Percentiles rank a stretch among this genome's conserved stretches.
phyloP scores from a whole-genome alignment of 1,140 invertebrate species.

The Apis laboriosa region DNA sequence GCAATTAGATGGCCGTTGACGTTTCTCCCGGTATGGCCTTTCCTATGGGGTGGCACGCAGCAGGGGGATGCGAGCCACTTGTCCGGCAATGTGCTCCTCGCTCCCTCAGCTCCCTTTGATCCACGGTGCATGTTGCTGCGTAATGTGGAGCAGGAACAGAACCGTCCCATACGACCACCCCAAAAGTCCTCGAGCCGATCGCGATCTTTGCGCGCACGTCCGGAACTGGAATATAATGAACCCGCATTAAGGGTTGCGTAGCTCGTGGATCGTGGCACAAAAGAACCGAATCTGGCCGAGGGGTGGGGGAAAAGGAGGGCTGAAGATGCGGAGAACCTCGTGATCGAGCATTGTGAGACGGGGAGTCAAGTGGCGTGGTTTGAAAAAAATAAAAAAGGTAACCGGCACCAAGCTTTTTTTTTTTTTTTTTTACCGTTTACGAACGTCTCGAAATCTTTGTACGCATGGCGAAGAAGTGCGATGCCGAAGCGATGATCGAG shows the following conservation, averaged over 20 bases:
- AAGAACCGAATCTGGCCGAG: conserved; percentile 53
- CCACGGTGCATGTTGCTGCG: conserved; percentile 49
- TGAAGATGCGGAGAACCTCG: conserved; percentile 31
- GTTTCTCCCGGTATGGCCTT: conserved; percentile 58
- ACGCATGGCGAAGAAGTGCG: conserved; percentile 32
- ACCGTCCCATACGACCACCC: conserved; percentile 57
- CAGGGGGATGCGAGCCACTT: conserved; percentile 59
- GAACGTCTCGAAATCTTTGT: conserved; percentile 59
- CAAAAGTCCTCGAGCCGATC: conserved; percentile 62
- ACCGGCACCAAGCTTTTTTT: conserved; percentile 54
- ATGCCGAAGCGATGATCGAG: conserved; percentile 20
- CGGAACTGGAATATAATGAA: conserved; percentile 76
- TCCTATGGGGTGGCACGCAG: conserved; percentile 11
- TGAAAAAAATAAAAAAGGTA: conserved; percentile 49
- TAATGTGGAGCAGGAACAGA: conserved; percentile 42
- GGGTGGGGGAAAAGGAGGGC: conserved; percentile 20
- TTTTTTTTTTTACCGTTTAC: conserved; percentile 9
- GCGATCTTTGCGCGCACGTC: conserved; percentile 68
- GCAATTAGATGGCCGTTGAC: conserved; percentile 75
- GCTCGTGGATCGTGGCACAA: conserved; percentile 63
- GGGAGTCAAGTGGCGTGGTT: conserved; percentile 70
- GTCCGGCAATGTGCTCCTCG: conserved; percentile 45
- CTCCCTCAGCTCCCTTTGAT: conserved; percentile 55
- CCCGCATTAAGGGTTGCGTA: conserved; percentile 71
- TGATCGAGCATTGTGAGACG: conserved; percentile 56